These are phyloP conservation scores for Trachelus iudaicus DNA, from an alignment of 2,888 invertebrate species.

Conservation along the genomic window DNA sequence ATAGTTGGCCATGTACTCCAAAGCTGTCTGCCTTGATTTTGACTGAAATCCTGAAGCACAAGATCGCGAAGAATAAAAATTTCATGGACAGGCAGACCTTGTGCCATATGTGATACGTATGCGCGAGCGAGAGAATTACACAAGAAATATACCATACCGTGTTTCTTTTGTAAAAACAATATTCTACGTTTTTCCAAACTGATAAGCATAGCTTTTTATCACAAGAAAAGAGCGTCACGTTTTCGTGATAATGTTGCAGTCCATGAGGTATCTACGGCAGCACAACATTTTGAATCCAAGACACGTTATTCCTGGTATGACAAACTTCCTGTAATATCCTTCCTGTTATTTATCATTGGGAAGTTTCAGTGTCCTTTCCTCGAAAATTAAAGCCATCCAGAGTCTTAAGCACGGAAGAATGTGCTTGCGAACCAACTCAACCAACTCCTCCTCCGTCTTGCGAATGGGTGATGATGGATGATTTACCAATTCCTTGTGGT, in stretches of 20 bases:
- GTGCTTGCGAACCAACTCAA: conserved; percentile 13
- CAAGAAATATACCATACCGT: background rate
- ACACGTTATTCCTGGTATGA: conserved; percentile 13
- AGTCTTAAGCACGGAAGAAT: conserved; percentile 17
- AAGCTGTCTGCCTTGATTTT: background rate
- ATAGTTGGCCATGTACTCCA: background rate
- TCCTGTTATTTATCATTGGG: background rate
- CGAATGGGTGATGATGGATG: conserved; percentile 24
- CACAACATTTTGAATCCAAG: conserved; percentile 11
- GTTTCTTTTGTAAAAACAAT: background rate
- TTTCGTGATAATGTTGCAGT: conserved; percentile 14
- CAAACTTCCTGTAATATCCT: background rate
- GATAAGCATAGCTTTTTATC: background rate
- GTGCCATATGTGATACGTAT: background rate
- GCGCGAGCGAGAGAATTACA: background rate
- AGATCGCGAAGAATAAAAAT: background rate
- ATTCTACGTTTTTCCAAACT: background rate
- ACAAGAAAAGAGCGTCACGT: background rate
- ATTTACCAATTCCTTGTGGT: conserved; percentile 30
- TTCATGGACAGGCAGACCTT: background rate
- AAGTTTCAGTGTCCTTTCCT: conserved; percentile 18
- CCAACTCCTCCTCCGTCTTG: background rate
- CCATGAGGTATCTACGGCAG: conserved; percentile 11
- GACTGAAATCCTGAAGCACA: background rate
- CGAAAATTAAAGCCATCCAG: conserved; percentile 17